Conservation (phyloP, 2,888 invertebrate genomes). For the Erynnis tages region DNA sequence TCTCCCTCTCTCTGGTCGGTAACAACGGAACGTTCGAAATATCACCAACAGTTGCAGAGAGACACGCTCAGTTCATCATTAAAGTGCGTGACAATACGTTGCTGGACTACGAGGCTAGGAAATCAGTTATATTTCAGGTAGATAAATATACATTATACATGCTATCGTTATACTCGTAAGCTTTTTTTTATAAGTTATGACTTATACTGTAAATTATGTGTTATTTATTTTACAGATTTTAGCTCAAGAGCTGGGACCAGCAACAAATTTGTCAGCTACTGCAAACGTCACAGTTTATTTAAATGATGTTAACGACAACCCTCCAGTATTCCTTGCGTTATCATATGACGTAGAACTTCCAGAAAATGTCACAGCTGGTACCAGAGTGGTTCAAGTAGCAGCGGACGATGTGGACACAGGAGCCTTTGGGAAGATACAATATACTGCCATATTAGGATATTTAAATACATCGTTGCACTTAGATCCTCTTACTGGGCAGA, state of each 20-base stretch:
- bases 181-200: too few relatives aligned
- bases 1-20: constrained; percentile 87
- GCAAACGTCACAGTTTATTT: constrained; percentile 90
- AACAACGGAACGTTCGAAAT: constrained; percentile 96
- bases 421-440: constrained; percentile 88
- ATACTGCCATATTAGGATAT: constrained; percentile 88
- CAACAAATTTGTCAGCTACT: constrained; percentile 86
- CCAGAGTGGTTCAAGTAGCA: constrained; percentile 87
- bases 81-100: constrained; percentile 90
- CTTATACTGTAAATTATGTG: too few relatives aligned
- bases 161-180: too few relatives aligned
- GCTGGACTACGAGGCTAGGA: constrained; percentile 92
- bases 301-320: constrained; percentile 93
- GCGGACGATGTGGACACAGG: constrained; percentile 92
- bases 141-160: not conserved
- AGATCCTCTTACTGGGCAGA: constrained; percentile 88
- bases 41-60: constrained; percentile 90
- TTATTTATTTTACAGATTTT: constrained; percentile 80
- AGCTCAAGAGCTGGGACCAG: constrained; percentile 90
- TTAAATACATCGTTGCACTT: constrained; percentile 90
- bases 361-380: constrained; percentile 90
- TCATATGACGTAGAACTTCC: constrained; percentile 88
- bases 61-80: constrained; percentile 89
- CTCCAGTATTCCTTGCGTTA: constrained; percentile 88
- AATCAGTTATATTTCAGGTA: constrained; percentile 89